These are phyloP conservation scores for Graptemys geographica DNA, from an alignment of 2,797 vertebrate genomes.

Conservation along the genomic window DNA sequence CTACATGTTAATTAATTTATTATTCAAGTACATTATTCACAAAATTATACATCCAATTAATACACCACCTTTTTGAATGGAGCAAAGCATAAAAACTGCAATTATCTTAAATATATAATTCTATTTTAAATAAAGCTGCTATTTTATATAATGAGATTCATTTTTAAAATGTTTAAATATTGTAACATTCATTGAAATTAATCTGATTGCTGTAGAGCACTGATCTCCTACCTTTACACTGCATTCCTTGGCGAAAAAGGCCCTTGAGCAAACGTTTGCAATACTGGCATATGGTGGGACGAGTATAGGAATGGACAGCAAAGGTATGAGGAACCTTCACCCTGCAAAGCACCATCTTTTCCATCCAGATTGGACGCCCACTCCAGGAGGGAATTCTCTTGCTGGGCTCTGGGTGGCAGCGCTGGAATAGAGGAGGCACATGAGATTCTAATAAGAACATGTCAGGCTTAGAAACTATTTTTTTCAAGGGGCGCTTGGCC, in stretches of 20 bases:
- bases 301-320: slow-evolving; percentile 95
- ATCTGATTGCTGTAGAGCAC: neutral
- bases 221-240: slow-evolving; percentile 91
- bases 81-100: neutral
- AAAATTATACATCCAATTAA: neutral
- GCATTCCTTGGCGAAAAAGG: slow-evolving; percentile 98
- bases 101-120: neutral
- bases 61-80: neutral
- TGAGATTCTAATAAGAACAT: neutral
- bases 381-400: slow-evolving; percentile 98
- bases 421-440: slow-evolving; percentile 72
- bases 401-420: slow-evolving; percentile 92
- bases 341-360: slow-evolving; percentile 96
- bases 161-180: slow-evolving; percentile 11
- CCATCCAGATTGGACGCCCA: slow-evolving; percentile 98
- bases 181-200: neutral
- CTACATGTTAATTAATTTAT: neutral
- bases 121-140: neutral
- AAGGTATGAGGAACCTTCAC: slow-evolving; percentile 98
- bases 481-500: neutral
- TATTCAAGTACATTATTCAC: neutral
- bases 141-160: neutral
- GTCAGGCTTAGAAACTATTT: slow-evolving; percentile 35
- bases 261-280: slow-evolving; percentile 97
- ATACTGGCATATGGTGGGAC: slow-evolving; percentile 97